Evolutionary conservation across 2,113 vertebrate species (phyloP).

Genomic region (Phasianus colchicus): DNA sequence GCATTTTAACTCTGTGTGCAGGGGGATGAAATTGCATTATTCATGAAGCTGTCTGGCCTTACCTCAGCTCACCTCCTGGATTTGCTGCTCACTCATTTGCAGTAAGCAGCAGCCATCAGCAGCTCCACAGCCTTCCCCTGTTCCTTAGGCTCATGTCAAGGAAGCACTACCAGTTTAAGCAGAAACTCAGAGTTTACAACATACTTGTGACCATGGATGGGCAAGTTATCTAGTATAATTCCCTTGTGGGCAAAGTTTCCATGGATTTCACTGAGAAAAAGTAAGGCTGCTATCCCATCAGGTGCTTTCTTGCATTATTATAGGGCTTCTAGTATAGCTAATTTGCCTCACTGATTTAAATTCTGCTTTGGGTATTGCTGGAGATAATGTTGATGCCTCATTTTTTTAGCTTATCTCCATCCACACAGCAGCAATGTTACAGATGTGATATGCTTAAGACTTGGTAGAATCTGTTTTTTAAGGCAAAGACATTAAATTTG

Average conservation of each 20-base stretch:
- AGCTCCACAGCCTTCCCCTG: neutral
- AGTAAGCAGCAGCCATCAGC: neutral
- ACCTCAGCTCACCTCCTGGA: neutral
- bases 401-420: neutral
- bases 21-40: slow-evolving; percentile 15
- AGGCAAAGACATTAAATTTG: neutral
- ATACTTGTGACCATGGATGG: fast-evolving
- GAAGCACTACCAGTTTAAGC: neutral
- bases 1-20: slow-evolving; percentile 36
- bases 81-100: neutral
- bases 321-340: neutral
- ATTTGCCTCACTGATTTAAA: neutral
- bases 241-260: neutral
- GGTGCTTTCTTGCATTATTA: neutral
- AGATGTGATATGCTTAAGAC: neutral
- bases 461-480: neutral
- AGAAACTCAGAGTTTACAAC: neutral
- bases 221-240: neutral
- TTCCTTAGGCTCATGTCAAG: neutral
- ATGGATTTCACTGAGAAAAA: neutral
- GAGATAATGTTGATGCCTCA: neutral
- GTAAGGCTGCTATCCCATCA: neutral
- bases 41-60: slow-evolving; percentile 12
- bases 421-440: neutral
- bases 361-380: neutral